These are phyloP conservation scores for Holcopasites calliopsidis DNA, from an alignment of 1,140 invertebrate species.

Conservation along the genomic window DNA sequence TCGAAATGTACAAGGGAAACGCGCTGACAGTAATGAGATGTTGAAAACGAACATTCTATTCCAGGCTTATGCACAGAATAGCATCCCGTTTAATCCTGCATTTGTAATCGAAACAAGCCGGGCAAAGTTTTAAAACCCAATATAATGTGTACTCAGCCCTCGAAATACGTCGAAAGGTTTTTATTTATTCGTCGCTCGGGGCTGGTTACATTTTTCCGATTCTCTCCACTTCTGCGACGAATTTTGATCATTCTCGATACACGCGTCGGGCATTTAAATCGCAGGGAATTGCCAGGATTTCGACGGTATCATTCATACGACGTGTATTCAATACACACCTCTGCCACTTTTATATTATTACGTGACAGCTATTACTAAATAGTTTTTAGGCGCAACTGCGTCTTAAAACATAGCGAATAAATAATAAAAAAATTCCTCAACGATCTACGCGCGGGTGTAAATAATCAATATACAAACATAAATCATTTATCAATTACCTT, in stretches of 20 bases:
- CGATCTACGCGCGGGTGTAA: too few species aligned
- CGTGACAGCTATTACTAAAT: too few species aligned
- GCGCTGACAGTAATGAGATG: not conserved
- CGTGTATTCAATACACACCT: too few species aligned
- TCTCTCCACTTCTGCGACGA: not conserved
- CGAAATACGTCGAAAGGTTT: not conserved
- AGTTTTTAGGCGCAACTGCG: too few species aligned
- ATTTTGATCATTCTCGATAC: conserved; percentile 10
- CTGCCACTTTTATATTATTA: too few species aligned
- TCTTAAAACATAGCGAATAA: too few species aligned
- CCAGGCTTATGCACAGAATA: not conserved
- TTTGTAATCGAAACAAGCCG: conserved; percentile 7
- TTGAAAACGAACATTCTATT: not conserved
- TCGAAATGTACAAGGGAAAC: too few species aligned
- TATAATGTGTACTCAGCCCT: conserved; percentile 3
- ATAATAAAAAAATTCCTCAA: too few species aligned
- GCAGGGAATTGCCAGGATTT: conserved; percentile 14
- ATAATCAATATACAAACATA: too few species aligned
- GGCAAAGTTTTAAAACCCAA: conserved; percentile 3
- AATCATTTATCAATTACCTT: too few species aligned
- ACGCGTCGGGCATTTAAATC: conserved; percentile 29
- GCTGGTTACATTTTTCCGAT: conserved; percentile 22
- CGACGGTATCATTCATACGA: too few species aligned
- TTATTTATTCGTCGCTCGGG: conserved; percentile 16
- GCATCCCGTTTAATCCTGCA: not conserved